Evolutionary conservation across 2,888 invertebrate genomes (phyloP), one percentile per base, ranked within the genome.

Genomic region (Nysson spinosus): DNA sequence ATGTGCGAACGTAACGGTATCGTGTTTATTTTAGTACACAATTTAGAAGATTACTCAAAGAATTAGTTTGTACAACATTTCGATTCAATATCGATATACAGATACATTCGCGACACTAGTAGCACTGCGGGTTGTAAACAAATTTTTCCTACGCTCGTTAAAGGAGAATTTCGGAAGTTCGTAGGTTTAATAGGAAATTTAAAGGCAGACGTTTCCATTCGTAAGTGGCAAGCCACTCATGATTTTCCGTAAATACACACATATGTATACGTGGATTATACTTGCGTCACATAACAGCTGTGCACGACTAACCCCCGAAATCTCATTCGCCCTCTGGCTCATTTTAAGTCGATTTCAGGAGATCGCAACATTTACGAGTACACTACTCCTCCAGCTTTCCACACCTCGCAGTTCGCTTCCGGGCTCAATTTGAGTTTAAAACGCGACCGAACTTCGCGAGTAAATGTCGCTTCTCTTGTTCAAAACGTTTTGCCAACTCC

Each of bases 281-380:
- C 37, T 34, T 20, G 30, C 22, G 44, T 54, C 28, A 43, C 16
- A 28, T 4, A 55, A 49, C 52, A 55, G 62, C 58, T 69, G 65
- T 32, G 22, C 34, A 28, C 34, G 50, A 14, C 17, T 51, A 39
- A n/a, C 14, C 16, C 34, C 16, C 30, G 28, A 44, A 56, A 66
- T 63, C 43, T 44, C 50, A 26, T 6, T 9, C 52, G 5, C 9
- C 46, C 16, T 9, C 44, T 19, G 54, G 42, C 68, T 63, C 56
- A 52, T 73, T 73, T 71, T 58, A 73, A 71, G 72, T 75, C 73
- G 73, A 73, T 75, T 73, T 71, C 57, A 16, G 30, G 24, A 47
- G 30, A 56, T 56, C 42, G 51, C 44, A 26, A 17, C 64, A 26
- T 67, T 67, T 67, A 71, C 60, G 52, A 32, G 32, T 37, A 12